phyloP scores from a whole-genome alignment of 2,113 vertebrate species.

The Poeciliopsis prolifica region DNA sequence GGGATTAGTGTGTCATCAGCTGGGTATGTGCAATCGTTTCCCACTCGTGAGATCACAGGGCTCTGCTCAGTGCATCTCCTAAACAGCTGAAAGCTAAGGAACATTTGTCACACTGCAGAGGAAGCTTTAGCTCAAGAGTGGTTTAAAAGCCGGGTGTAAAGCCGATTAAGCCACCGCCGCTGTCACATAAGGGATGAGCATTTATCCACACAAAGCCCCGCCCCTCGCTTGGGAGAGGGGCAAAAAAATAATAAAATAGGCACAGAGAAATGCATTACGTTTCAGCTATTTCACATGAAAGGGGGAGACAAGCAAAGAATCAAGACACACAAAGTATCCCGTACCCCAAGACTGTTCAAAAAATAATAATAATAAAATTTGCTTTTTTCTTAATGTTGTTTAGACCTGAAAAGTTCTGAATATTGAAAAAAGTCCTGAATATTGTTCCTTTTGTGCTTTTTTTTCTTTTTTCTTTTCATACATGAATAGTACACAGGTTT shows the following conservation, averaged over 20 bases:
- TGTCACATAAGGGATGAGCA: conserved; percentile 37
- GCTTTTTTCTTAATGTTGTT: conserved; percentile 59
- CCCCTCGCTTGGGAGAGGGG: conserved; percentile 12
- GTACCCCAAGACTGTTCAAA: conserved; percentile 64
- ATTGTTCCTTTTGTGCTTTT: conserved; percentile 78
- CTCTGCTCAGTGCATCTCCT: conserved; percentile 61
- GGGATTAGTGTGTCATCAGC: conserved; percentile 74
- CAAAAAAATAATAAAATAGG: background rate
- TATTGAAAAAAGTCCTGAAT: conserved; percentile 73
- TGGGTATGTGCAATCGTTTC: conserved; percentile 71
- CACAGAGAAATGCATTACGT: conserved; percentile 16
- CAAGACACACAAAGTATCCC: conserved; percentile 70
- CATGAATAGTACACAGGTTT: conserved; percentile 75
- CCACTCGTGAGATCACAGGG: conserved; percentile 77
- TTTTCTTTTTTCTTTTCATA: conserved; percentile 63
- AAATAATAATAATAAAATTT: conserved; percentile 39
- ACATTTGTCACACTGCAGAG: conserved; percentile 38
- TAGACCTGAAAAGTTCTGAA: conserved; percentile 49
- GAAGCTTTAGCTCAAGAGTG: conserved; percentile 41
- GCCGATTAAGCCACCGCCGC: conserved; percentile 46
- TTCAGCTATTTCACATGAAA: conserved; percentile 50
- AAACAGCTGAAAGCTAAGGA: conserved; percentile 62
- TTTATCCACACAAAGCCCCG: conserved; percentile 20
- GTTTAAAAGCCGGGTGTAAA: conserved; percentile 27
- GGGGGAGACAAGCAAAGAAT: conserved; percentile 47